A percentile compares a stretch with the other conserved stretches of the same genome.
Evolutionary conservation across 1,140 invertebrate species (phyloP).

Genomic region (Nasonia longicornis): DNA sequence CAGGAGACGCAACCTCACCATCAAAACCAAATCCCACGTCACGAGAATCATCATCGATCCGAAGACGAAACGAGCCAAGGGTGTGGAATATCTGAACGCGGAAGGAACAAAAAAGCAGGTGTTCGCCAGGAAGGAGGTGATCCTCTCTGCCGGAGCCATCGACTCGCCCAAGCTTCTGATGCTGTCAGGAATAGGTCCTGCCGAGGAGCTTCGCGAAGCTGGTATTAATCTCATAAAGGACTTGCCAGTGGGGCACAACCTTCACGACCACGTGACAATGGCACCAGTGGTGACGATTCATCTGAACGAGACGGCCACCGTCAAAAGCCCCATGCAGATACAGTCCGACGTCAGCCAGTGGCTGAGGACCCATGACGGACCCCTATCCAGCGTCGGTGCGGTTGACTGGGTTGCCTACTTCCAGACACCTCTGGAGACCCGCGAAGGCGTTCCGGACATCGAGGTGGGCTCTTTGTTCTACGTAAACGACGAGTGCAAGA

Average conservation of each 20-base stretch:
- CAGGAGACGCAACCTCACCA: constrained; percentile 76
- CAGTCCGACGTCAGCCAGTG: background rate
- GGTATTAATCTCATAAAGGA: constrained; percentile 63
- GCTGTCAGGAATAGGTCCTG: constrained; percentile 76
- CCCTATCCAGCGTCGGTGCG: background rate
- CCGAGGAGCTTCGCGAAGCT: constrained; percentile 68
- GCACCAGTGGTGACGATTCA: background rate
- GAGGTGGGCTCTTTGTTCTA: constrained; percentile 44
- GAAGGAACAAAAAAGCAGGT: constrained; percentile 48
- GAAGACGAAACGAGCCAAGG: constrained; percentile 42
- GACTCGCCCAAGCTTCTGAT: constrained; percentile 81
- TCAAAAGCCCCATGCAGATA: background rate
- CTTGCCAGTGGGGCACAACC: constrained; percentile 73
- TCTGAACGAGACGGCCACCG: background rate
- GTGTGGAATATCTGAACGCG: constrained; percentile 47
- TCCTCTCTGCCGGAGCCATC: constrained; percentile 78
- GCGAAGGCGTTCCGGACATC: constrained; percentile 1
- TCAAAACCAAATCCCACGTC: constrained; percentile 76
- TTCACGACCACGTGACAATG: constrained; percentile 66
- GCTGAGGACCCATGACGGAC: background rate
- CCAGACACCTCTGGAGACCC: constrained; percentile 5
- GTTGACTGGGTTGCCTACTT: background rate
- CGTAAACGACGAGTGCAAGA: background rate
- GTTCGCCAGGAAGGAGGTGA: constrained; percentile 71
- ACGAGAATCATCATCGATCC: constrained; percentile 71